Evolutionary conservation across 2,888 invertebrate species (phyloP).

Genomic region (Drosophila putrida): DNA sequence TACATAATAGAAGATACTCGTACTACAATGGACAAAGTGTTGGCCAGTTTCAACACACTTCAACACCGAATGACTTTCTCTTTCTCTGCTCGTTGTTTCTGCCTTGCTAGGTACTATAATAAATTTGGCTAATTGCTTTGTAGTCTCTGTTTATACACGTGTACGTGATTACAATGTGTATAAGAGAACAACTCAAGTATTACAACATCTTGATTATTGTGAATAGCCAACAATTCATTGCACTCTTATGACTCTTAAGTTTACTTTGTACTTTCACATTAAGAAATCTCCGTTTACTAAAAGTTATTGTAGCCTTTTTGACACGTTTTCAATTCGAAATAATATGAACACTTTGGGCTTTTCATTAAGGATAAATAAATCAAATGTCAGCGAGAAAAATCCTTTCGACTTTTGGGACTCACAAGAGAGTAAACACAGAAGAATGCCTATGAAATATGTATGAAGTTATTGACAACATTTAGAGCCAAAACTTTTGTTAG

Average conservation of each 20-base stretch:
- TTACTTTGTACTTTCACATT: too few relatives aligned
- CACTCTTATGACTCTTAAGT: too few relatives aligned
- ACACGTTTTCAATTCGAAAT: not conserved
- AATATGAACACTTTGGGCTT: not conserved
- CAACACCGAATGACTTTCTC: constrained; percentile 15
- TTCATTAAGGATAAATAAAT: constrained; percentile 48
- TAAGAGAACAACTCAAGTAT: not conserved
- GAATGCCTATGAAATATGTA: constrained; percentile 22
- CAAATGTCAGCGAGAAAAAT: constrained; percentile 44
- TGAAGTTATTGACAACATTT: constrained; percentile 65
- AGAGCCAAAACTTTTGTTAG: constrained; percentile 28
- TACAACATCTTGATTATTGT: not conserved
- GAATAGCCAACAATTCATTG: not conserved
- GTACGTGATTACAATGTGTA: not conserved
- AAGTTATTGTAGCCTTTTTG: not conserved
- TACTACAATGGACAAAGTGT: constrained; percentile 41
- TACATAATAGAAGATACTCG: constrained; percentile 58
- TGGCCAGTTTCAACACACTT: constrained; percentile 38
- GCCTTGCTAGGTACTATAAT: not conserved
- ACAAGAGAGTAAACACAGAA: constrained; percentile 8
- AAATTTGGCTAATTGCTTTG: constrained; percentile 7
- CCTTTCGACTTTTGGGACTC: constrained; percentile 37
- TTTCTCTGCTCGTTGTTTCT: not conserved
- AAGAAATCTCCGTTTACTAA: not conserved
- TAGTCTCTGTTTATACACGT: not conserved